Evolutionary conservation across 2,113 vertebrate genomes (phyloP), one percentile per base, ranked within the genome.

Genomic region (Forbesichthys papilliferus): DNA sequence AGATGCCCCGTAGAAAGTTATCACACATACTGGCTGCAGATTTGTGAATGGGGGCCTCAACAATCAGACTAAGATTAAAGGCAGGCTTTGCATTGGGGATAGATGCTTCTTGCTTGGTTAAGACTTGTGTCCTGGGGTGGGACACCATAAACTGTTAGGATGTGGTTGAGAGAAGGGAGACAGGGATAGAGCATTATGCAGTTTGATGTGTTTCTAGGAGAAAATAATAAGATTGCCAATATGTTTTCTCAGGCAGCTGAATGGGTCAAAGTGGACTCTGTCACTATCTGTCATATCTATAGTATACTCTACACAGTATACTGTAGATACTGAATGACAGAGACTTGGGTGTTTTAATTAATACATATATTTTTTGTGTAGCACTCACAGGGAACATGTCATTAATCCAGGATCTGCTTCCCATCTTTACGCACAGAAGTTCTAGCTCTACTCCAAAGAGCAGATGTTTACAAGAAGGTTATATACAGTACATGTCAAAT

Each of bases 21-120:
- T 92, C 92, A 90, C 77, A 73, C 92, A 93, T 91, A 86, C 89
- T 87, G 90, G 87, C 92, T 88, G 89, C 84, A 90, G 93, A 93
- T 93, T 92, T 93, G 91, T 92, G 91, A 89, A 88, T 74, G 88
- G 80, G 79, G 79, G 83, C 74, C 86, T 85, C 80, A 91, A 94
- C 93, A 94, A 96, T 95, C 93, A 92, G 91, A 78, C 65, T 78
- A 84, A 95, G 94, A 96, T 96, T 95, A 94, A 96, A 95, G 94
- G 89, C 87, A 77, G 88, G 92, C 92, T 94, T 92, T 94, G 84
- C 87, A 84, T 79, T 56, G 83, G 80, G 87, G 92, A 94, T 94
- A 93, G 93, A 16, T 18, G 89, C 89, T 87, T 92, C 94, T 93
- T 93, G 80, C 88, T 89, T 89, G 85, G 86, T 88, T 83, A 61